Evolutionary conservation across 2,797 vertebrate genomes (phyloP), one percentile per base, ranked within the genome.

Genomic region (Trachurus trachurus): DNA sequence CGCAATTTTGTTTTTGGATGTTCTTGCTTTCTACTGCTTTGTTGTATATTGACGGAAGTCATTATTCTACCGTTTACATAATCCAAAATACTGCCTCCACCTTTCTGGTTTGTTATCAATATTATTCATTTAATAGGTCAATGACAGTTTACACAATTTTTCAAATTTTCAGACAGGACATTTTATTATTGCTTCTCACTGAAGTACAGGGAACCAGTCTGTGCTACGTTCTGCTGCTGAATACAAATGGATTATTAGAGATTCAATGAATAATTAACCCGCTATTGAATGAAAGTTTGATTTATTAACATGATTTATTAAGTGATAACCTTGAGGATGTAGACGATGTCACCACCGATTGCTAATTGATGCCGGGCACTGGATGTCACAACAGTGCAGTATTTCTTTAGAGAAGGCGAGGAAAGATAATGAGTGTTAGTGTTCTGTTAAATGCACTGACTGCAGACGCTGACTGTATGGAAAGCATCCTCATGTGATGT

Each of bases 401-500:
- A 15, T 5, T 19, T 56, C 1, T 52, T 13, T 50, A 2, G n/a
- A 26, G 19, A 39, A 47, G 44, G 37, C n/a, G 40, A 50, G 62
- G 15, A 49, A n/a, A 26, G 39, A 65, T 45, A n/a, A 56, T 56
- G 22, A 61, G 6, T 26, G 29, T 19, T 22, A 7, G 21, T 49
- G n/a, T 39, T 40, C 17, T 5, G 13, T 22, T 4, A 6, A 61
- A 58, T 52, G 66, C 40, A 61, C 9, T 15, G 29, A 64, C 1
- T 11, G 17, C 9, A 39, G 21, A 0, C 5, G 11, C 49, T 44
- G 50, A 44, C 10, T 49, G 66, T 26, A 29, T 26, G 22, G 22
- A 54, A 54, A 54, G 52, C 52, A 54, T 59, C 59, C 60, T 62
- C 59, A 67, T 29, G 31, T 66, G 60, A 74, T 60, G 61, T 34